phyloP scores from a whole-genome alignment of 2,797 vertebrate genomes.

The Melanogrammus aeglefinus region DNA sequence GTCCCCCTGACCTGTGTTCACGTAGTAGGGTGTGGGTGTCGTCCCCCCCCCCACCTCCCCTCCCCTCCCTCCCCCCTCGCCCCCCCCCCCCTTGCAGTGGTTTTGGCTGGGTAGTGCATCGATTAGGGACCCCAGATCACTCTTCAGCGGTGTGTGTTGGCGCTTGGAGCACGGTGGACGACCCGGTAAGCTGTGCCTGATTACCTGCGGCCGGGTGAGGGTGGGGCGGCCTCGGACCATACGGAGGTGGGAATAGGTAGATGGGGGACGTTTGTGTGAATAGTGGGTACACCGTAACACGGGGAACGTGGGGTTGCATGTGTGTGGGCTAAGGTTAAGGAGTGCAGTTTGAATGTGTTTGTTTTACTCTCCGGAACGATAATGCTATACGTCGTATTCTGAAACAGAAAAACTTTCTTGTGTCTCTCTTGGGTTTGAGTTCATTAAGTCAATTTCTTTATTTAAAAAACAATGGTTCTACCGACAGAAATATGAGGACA shows the following conservation, averaged over 20 bases:
- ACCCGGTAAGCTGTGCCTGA: constrained; percentile 52
- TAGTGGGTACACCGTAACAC: not conserved
- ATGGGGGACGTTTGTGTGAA: not conserved
- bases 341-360: not conserved
- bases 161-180: constrained; percentile 34
- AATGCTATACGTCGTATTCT: not conserved
- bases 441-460: not conserved
- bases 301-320: not conserved
- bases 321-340: not conserved
- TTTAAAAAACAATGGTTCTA: not conserved
- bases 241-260: constrained; percentile 25
- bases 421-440: not conserved
- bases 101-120: constrained; percentile 8
- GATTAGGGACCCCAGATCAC: constrained; percentile 40
- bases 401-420: not conserved
- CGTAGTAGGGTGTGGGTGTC: constrained; percentile 72
- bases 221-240: constrained; percentile 38
- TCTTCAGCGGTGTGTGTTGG: constrained; percentile 33
- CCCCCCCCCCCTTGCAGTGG: constrained; percentile 21
- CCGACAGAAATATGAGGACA: not conserved
- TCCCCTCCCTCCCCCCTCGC: constrained; percentile 28
- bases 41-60: constrained; percentile 23
- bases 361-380: not conserved
- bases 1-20: constrained; percentile 36
- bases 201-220: constrained; percentile 74